These are phyloP conservation scores for Acholoe squamosa DNA, from an alignment of 2,888 invertebrate species.

Conservation along the genomic window DNA sequence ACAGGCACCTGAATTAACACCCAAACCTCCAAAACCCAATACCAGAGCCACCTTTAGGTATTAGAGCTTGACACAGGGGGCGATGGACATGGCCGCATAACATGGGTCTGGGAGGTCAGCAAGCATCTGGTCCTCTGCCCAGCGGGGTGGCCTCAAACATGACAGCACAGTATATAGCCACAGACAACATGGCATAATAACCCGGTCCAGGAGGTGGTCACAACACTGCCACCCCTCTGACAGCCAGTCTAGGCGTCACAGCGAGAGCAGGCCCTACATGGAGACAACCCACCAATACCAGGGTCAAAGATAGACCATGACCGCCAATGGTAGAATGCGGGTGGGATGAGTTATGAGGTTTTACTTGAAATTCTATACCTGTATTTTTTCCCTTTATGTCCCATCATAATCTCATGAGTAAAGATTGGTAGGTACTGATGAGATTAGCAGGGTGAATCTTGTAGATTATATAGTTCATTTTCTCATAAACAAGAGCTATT, in stretches of 20 bases:
- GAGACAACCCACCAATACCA: not conserved
- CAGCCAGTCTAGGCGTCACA: conserved; percentile 23
- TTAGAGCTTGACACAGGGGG: too few relatives aligned
- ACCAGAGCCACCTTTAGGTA: too few relatives aligned
- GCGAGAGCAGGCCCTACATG: not conserved
- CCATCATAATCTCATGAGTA: too few relatives aligned
- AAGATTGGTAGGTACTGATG: too few relatives aligned
- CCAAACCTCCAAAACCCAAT: too few relatives aligned
- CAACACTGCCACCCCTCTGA: not conserved
- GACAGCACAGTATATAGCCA: conserved; percentile 52
- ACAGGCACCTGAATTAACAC: not conserved
- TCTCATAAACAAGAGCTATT: too few relatives aligned
- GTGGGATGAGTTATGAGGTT: not conserved
- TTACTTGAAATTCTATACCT: too few relatives aligned
- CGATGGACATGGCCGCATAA: conserved; percentile 45
- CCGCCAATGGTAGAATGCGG: not conserved
- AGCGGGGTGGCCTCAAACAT: conserved; percentile 44
- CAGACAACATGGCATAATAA: conserved; percentile 61
- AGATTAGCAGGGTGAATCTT: too few relatives aligned
- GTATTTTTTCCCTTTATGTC: too few relatives aligned
- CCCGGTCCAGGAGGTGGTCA: conserved; percentile 24
- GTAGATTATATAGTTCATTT: too few relatives aligned
- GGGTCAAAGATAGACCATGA: conserved; percentile 28
- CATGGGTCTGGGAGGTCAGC: conserved; percentile 52
- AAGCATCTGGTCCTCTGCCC: conserved; percentile 51